phyloP scores from a whole-genome alignment of 2,797 vertebrate species.

The Ctenopoma multispine region DNA sequence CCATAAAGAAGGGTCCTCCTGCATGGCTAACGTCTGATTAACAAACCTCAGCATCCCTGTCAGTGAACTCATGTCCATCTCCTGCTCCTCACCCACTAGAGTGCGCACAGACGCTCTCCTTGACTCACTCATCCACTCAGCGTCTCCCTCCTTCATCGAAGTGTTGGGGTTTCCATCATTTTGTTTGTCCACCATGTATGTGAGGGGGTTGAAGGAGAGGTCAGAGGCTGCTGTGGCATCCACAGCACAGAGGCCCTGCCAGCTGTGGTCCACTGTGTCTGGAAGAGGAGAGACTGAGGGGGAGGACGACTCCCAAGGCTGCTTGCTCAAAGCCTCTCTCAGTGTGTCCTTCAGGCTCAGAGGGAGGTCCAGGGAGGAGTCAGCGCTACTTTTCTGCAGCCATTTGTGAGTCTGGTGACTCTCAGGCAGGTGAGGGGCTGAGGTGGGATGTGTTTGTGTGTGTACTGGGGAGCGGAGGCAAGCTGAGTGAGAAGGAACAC shows the following conservation, averaged over 20 bases:
- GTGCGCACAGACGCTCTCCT: conserved; percentile 52
- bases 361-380: conserved; percentile 82
- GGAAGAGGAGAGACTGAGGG: conserved; percentile 42
- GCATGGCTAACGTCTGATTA: conserved; percentile 81
- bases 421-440: conserved; percentile 6
- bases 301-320: conserved; percentile 52
- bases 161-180: neutral
- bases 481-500: neutral
- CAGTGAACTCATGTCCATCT: conserved; percentile 70
- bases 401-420: conserved; percentile 45
- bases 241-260: conserved; percentile 67
- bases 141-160: conserved; percentile 10
- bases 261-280: conserved; percentile 57
- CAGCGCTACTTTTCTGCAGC: no score
- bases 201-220: conserved; percentile 87
- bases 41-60: conserved; percentile 84
- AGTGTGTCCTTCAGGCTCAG: conserved; percentile 74
- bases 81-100: conserved; percentile 42
- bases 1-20: conserved; percentile 74
- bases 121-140: neutral
- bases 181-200: conserved; percentile 78
- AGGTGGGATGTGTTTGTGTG: conserved; percentile 5
- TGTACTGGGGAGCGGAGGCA: conserved; percentile 12
- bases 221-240: conserved; percentile 73
- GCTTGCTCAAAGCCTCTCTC: conserved; percentile 67